Base-by-base conservation (phyloP, 2,888 invertebrate species). In the Patella pellucida region DNA sequence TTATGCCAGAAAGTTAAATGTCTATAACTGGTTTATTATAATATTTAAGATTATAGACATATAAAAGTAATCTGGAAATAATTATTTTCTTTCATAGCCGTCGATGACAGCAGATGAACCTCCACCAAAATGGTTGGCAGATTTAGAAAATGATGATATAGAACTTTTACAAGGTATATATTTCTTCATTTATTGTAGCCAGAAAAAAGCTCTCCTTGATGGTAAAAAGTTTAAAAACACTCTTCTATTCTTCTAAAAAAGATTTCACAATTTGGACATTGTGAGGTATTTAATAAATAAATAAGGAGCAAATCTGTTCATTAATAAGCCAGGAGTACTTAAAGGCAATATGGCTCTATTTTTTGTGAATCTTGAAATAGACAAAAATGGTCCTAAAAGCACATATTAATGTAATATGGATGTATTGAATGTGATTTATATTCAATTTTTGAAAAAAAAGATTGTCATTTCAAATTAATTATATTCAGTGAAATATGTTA, bases 81-180 rank as follows among this genome's bases (percentile, higher is more conserved):
- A 52, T 31, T 16, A 19, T 73, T 71, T 41, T 52, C 19, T 70
- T 67, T 14, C 69, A 62, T 80, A 78, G 41, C 81, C 83, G 82
- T 81, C 80, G 12, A 76, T 81, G 62, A 76, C 80, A 11, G 80
- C 81, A 73, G 72, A 79, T 12, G 83, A 73, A 76, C 83, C 78
- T 70, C 84, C 82, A 62, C 86, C 89, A 19, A 90, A 90, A 81
- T 91, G 90, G 90, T 79, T 89, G 76, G 85, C 87, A 74, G 91
- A 91, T 62, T 82, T 91, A 52, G 91, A 91, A 80, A 89, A 90
- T 78, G 91, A 91, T 81, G 92, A 92, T 78, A 87, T 91, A 52
- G 89, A 91, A 75, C 86, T 92, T 74, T 82, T 92, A 68, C 91
- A 91, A 86, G 91, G 91, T 91, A 79, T 73, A 67, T 62, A 56